phyloP scores from a whole-genome alignment of 2,888 invertebrate species.

The Caenorhabditis auriculariae region DNA sequence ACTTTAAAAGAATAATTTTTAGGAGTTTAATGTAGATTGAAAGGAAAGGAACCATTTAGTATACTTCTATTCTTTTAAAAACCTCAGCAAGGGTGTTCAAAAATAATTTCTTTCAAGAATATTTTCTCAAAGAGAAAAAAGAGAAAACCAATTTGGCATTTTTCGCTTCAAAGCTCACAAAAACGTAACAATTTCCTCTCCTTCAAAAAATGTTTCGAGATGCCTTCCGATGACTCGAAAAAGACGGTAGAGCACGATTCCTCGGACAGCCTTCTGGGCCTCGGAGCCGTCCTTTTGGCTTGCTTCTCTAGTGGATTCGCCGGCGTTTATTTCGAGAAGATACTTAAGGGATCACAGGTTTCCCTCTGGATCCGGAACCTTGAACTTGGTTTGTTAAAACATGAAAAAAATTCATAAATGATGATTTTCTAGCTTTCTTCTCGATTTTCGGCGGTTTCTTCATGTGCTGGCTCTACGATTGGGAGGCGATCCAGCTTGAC shows the following conservation, averaged over 20 bases:
- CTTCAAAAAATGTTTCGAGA: slow-evolving; percentile 7
- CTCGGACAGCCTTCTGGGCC: slow-evolving; percentile 63
- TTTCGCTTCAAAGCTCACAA: too few species aligned
- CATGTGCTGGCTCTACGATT: slow-evolving; percentile 65
- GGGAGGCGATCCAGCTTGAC: slow-evolving; percentile 61
- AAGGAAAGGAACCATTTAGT: too few species aligned
- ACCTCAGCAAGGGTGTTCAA: neutral
- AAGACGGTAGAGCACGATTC: slow-evolving; percentile 10
- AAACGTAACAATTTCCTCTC: too few species aligned
- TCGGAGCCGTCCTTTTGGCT: slow-evolving; percentile 67
- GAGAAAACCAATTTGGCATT: too few species aligned
- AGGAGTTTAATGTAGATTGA: too few species aligned
- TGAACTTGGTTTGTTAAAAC: slow-evolving; percentile 66
- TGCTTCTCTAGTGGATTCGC: slow-evolving; percentile 69
- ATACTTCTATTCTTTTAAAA: too few species aligned
- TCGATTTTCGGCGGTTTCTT: slow-evolving; percentile 65
- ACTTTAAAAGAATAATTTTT: neutral
- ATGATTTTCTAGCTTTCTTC: slow-evolving; percentile 64
- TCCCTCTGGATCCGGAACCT: slow-evolving; percentile 68
- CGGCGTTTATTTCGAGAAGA: slow-evolving; percentile 70
- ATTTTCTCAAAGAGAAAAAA: neutral
- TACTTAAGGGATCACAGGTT: slow-evolving; percentile 66
- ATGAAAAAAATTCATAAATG: neutral
- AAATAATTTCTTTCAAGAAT: neutral
- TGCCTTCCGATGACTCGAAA: slow-evolving; percentile 10